Evolutionary conservation across 2,113 vertebrate species (phyloP).

Genomic region (Scomber scombrus): DNA sequence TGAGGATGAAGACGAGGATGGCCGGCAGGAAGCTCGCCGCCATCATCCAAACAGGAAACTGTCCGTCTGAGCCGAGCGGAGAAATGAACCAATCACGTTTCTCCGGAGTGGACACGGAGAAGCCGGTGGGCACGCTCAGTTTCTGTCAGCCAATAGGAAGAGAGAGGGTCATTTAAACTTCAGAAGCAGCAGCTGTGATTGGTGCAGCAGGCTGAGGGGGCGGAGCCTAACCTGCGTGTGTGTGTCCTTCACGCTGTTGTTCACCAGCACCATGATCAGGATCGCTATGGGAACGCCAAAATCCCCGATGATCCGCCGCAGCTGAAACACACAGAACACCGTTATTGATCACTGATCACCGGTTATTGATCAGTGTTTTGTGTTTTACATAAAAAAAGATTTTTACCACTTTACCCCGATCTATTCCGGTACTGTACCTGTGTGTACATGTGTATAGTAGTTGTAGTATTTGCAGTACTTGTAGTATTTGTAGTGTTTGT

Average conservation of each 20-base stretch:
- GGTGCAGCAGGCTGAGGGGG: no score
- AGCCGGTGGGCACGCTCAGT: constrained; percentile 91
- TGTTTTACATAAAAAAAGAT: no score
- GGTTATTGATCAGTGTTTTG: no score
- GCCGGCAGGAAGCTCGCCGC: constrained; percentile 91
- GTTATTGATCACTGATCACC: no score
- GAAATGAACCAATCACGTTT: constrained; percentile 95
- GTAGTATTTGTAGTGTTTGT: not conserved
- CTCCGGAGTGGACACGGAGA: constrained; percentile 91
- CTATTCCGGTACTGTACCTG: no score
- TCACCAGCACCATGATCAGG: constrained; percentile 95
- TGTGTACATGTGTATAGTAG: no score
- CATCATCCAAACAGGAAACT: constrained; percentile 98
- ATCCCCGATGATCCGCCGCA: constrained; percentile 94
- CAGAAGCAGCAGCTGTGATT: no score
- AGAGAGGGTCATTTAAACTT: not conserved
- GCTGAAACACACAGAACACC: constrained; percentile 77
- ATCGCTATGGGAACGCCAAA: constrained; percentile 96
- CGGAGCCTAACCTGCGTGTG: constrained; percentile 89
- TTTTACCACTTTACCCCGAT: no score
- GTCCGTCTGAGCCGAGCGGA: constrained; percentile 86
- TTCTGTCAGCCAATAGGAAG: constrained; percentile 83
- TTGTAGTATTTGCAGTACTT: not conserved
- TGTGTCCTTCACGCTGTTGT: constrained; percentile 91
- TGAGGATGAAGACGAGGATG: constrained; percentile 94